These are phyloP conservation scores for Corythornis madagascariensis DNA, from an alignment of 2,113 vertebrate genomes.

Conservation along the genomic window DNA sequence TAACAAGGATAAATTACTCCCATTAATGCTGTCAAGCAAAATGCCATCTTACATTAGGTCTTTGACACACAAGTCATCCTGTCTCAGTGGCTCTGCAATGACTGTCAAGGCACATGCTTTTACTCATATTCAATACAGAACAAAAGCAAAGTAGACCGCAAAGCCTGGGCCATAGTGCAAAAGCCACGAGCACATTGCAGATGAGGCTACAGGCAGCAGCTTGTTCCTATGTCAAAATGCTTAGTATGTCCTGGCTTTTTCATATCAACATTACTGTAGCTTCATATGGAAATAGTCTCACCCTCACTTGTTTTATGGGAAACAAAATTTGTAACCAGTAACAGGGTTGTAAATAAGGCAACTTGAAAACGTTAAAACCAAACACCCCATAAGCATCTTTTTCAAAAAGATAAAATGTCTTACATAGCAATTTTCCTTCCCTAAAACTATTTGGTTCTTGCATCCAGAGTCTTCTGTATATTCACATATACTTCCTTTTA, in stretches of 20 bases:
- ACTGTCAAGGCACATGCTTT: not conserved
- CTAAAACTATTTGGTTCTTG: not conserved
- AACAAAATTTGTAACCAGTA: not conserved
- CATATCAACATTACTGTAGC: rapidly evolving
- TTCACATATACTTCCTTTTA: not conserved
- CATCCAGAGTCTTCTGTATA: not conserved
- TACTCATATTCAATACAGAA: not conserved
- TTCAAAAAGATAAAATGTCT: not conserved
- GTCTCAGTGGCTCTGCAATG: not conserved
- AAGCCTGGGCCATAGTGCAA: not conserved
- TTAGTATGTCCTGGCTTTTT: not conserved
- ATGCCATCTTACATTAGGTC: not conserved
- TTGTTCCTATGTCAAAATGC: not conserved
- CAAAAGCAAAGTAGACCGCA: not conserved
- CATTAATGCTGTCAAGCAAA: not conserved
- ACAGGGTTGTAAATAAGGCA: not conserved
- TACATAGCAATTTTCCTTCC: not conserved
- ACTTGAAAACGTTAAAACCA: not conserved
- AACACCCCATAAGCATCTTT: not conserved
- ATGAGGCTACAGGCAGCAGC: rapidly evolving
- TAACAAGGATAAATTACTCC: not conserved
- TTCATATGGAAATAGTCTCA: not conserved
- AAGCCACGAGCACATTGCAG: rapidly evolving
- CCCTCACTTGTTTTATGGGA: not conserved
- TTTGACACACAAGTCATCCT: not conserved